A percentile compares a stretch with the other conserved stretches of the same genome.
Conservation (phyloP, 2,113 vertebrate genomes). For the Trochalopteron elliotii region DNA sequence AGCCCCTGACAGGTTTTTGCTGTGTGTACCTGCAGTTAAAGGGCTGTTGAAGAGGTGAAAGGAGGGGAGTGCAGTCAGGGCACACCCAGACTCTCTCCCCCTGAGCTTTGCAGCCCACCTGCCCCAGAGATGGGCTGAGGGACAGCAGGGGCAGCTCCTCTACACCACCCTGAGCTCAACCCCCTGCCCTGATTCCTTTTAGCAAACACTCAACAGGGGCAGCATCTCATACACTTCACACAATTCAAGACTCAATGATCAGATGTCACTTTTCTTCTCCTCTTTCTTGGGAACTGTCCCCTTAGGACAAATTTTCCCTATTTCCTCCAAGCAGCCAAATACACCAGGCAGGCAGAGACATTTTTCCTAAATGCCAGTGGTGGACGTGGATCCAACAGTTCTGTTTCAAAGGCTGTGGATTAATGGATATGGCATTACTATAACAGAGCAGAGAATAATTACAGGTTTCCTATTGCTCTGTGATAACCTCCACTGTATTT, state of each 20-base stretch:
- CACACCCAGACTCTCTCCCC: background rate
- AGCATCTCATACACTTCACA: background rate
- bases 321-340: background rate
- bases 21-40: background rate
- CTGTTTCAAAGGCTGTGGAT: constrained; percentile 33
- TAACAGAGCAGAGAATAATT: constrained; percentile 24
- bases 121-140: background rate
- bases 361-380: background rate
- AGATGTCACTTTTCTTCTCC: background rate
- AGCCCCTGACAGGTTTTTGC: background rate
- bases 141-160: constrained; percentile 56
- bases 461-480: background rate
- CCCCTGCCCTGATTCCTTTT: background rate
- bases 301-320: background rate
- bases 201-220: background rate
- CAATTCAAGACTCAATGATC: background rate
- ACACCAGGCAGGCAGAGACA: background rate
- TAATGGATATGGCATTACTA: constrained; percentile 2
- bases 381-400: background rate
- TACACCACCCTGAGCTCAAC: background rate
- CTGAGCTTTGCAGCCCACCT: background rate
- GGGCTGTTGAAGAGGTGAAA: background rate
- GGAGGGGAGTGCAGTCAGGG: background rate
- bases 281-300: background rate
- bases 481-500: constrained; percentile 26